phyloP scores from a whole-genome alignment of 2,888 invertebrate genomes.

The Metellina segmentata region DNA sequence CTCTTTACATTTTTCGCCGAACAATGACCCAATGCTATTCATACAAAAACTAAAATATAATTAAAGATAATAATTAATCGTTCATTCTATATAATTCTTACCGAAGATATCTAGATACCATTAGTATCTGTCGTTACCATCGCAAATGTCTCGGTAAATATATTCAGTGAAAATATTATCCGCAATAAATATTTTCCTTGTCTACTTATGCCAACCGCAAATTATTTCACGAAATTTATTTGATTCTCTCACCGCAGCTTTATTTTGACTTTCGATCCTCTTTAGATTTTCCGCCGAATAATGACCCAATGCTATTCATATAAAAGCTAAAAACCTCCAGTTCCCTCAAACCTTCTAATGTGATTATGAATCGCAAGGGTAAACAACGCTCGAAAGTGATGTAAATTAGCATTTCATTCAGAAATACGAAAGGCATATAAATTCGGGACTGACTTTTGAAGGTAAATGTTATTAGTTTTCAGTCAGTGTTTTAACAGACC shows the following conservation, averaged over 20 bases:
- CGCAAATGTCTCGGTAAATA: no score
- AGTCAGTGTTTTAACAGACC: background rate
- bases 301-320: background rate
- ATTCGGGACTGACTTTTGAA: background rate
- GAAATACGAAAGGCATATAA: background rate
- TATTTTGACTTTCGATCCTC: no score
- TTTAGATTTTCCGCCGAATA: no score
- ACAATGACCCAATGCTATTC: no score
- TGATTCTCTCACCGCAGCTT: no score
- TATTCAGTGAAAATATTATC: no score
- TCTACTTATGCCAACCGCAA: no score
- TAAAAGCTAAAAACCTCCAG: background rate
- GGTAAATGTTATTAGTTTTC: background rate
- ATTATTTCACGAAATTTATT: no score
- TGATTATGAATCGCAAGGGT: background rate
- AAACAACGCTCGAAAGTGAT: conserved; percentile 1
- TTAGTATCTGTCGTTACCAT: no score
- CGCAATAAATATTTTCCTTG: no score
- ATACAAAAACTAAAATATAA: no score
- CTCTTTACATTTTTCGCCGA: no score
- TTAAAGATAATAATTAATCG: background rate
- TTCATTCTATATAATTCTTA: background rate
- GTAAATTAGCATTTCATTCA: conserved; percentile 6
- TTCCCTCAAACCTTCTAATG: background rate
- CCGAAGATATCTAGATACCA: background rate